These are phyloP conservation scores for Eupeodes luniger DNA, from an alignment of 2,888 invertebrate genomes.

Conservation along the genomic window DNA sequence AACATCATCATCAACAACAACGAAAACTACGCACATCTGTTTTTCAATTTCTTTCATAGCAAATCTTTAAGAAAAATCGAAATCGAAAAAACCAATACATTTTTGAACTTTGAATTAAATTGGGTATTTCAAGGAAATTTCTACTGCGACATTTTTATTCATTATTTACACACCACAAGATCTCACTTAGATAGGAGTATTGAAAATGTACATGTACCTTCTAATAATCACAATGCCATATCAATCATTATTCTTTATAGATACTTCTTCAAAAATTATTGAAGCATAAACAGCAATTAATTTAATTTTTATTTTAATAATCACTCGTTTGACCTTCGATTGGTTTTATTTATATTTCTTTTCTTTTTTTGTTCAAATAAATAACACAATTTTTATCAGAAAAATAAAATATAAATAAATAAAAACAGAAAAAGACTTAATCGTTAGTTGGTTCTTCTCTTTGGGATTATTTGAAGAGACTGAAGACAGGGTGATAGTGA, in stretches of 20 bases:
- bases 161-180: not conserved
- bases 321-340: constrained; percentile 64
- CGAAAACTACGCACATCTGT: not conserved
- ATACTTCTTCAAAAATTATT: constrained; percentile 2
- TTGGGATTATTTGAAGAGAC: constrained; percentile 20
- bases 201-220: not conserved
- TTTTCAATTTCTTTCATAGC: not conserved
- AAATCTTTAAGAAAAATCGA: not conserved
- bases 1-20: too few species aligned
- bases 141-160: constrained; percentile 1
- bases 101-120: not conserved
- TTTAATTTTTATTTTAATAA: constrained; percentile 44
- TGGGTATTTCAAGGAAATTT: not conserved
- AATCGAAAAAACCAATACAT: not conserved
- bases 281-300: not conserved
- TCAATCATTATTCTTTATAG: not conserved
- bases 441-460: constrained; percentile 6
- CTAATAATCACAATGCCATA: constrained; percentile 12
- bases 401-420: not conserved
- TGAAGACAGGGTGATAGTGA: not conserved
- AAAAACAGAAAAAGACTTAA: constrained; percentile 9
- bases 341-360: constrained; percentile 19
- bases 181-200: not conserved
- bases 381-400: not conserved
- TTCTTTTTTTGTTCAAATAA: not conserved